Conservation (phyloP, 1,140 invertebrate genomes). For the Diorhabda carinulata region DNA sequence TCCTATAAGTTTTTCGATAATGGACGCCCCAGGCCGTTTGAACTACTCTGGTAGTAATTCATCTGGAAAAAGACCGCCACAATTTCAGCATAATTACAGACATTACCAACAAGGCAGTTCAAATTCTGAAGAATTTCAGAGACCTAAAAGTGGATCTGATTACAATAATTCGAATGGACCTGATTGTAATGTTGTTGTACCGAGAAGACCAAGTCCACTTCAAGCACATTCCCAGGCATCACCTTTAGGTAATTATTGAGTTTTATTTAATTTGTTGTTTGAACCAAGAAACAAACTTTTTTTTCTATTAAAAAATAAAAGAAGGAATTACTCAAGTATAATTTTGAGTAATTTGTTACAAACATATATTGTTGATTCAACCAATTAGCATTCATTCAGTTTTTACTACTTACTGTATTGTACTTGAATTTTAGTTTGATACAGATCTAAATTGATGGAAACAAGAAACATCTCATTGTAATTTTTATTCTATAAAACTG, state of each 20-base stretch:
- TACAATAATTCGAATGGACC: slow-evolving; percentile 48
- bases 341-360: too few relatives aligned
- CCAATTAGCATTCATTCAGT: too few relatives aligned
- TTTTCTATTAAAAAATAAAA: too few relatives aligned
- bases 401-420: too few relatives aligned
- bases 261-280: not conserved
- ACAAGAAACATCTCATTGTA: too few relatives aligned
- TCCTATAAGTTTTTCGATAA: slow-evolving; percentile 70
- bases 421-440: too few relatives aligned
- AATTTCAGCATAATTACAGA: slow-evolving; percentile 40
- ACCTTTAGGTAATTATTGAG: slow-evolving; percentile 48
- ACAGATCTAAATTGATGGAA: too few relatives aligned
- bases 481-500: too few relatives aligned
- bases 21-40: slow-evolving; percentile 61
- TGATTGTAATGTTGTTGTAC: slow-evolving; percentile 60
- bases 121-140: slow-evolving; percentile 61
- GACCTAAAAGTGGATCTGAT: slow-evolving; percentile 59
- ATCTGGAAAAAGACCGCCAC: slow-evolving; percentile 40
- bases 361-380: too few relatives aligned
- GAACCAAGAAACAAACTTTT: not conserved
- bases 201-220: slow-evolving; percentile 63
- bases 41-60: slow-evolving; percentile 56
- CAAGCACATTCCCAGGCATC: slow-evolving; percentile 51
- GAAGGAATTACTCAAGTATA: too few relatives aligned
- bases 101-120: slow-evolving; percentile 51